Evolutionary conservation across 2,797 vertebrate genomes (phyloP).

Genomic region (Phoeniculus purpureus): DNA sequence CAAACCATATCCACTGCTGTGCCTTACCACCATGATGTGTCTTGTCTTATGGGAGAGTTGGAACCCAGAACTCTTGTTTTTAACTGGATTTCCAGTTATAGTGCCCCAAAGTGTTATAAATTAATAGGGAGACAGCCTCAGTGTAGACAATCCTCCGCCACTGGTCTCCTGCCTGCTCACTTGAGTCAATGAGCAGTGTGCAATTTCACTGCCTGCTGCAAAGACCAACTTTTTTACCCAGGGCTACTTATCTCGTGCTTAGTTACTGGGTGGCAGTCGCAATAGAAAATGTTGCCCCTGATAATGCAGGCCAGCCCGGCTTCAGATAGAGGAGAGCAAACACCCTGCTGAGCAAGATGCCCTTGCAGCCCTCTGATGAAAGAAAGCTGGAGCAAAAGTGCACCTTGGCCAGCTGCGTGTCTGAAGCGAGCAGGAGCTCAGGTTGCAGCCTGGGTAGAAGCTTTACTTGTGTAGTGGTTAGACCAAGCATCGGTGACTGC

Average conservation of each 20-base stretch:
- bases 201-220: not conserved
- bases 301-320: not conserved
- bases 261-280: conserved; percentile 1
- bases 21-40: not conserved
- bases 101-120: not conserved
- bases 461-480: not conserved
- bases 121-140: not conserved
- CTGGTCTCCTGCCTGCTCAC: not conserved
- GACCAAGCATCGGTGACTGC: conserved; percentile 8
- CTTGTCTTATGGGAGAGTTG: not conserved
- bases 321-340: conserved; percentile 1
- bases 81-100: not conserved
- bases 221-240: not conserved
- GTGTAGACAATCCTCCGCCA: not conserved
- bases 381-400: conserved; percentile 42
- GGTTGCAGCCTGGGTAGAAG: conserved; percentile 52
- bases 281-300: not conserved
- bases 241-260: not conserved
- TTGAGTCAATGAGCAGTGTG: not conserved
- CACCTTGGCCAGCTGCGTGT: conserved; percentile 54
- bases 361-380: conserved; percentile 16
- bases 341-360: not conserved
- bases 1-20: not conserved
- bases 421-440: conserved; percentile 49
- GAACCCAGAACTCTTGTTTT: not conserved